Evolutionary conservation across 2,113 vertebrate species (phyloP).

Genomic region (Furnarius figulus): DNA sequence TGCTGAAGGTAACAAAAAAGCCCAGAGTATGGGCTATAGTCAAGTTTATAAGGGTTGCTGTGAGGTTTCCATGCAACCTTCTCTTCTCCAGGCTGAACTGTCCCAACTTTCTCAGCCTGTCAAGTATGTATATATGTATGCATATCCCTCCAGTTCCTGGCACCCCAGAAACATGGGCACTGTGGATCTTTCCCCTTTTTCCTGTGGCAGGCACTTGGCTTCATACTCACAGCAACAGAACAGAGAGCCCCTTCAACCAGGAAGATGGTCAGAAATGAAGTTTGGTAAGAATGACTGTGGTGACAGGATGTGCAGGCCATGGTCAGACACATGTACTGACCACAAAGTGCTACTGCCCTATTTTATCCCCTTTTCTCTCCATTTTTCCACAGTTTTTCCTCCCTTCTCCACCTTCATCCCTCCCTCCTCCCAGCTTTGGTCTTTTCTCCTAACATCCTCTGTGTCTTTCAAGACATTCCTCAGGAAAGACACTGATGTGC

Average conservation of each 20-base stretch:
- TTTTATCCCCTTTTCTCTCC: not conserved
- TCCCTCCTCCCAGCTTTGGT: not conserved
- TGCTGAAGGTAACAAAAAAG: not conserved
- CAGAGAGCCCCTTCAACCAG: rapidly evolving
- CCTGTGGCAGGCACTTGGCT: not conserved
- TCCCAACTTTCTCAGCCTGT: not conserved
- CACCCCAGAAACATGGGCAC: rapidly evolving
- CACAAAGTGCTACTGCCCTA: not conserved
- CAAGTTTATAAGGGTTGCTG: not conserved
- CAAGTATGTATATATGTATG: rapidly evolving
- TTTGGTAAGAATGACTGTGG: not conserved
- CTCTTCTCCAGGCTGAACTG: not conserved
- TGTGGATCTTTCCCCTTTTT: not conserved
- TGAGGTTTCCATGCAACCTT: not conserved
- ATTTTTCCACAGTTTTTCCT: not conserved
- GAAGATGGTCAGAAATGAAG: not conserved
- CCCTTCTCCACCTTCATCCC: not conserved
- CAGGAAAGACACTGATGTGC: not conserved
- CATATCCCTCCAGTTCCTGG: not conserved
- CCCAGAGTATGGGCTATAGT: not conserved
- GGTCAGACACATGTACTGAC: no score
- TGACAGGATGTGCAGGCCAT: no score
- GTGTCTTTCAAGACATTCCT: not conserved
- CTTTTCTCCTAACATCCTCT: rapidly evolving
- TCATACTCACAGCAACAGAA: rapidly evolving